Base-by-base conservation (phyloP, 2,113 vertebrate species). In the Pelmatolapia mariae region DNA sequence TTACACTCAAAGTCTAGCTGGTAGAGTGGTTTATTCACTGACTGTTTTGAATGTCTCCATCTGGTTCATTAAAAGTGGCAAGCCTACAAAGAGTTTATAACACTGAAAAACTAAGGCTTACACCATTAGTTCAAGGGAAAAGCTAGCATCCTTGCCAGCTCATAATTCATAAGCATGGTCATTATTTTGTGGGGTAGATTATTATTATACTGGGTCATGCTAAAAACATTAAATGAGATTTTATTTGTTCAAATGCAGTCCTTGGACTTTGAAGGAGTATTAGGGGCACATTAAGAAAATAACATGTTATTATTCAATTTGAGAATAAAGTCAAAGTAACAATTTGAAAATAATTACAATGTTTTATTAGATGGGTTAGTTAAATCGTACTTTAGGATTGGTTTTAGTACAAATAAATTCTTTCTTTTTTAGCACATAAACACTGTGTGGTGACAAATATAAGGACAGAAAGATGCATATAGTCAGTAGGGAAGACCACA, bases 391-490 rank as follows among this genome's bases (percentile, higher is more conserved):
- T 13, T 38, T n/a, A 66, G 33, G 38, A 66, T 13, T 66, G 61
- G 0, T 66, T 66, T 66, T 22, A 38, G 61, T 22, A 38, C 33
- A 66, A 0, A 66, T n/a, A n/a, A 22, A 38, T 66, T 38, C 0
- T 66, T 38, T 66, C 1, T 38, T 18, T 2, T 38, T 66, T 22
- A 38, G 19, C 7, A 66, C 33, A 66, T 66, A 38, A 66, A 66
- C 61, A 66, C 33, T 38, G 33, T 22, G 33, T 22, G 61, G 33
- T 38, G 61, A 38, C 10, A 38, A 38, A 66, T 66, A 38, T 38
- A 66, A 66, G 19, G 61, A 22, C 3, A 66, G 61, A 66, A 66
- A 66, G 33, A 66, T 66, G 7, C 61, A 38, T 66, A 5, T 5
- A 5, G 19, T 38, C 33, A 66, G 31, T 36, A 36, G 61, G 10